These are phyloP conservation scores for Hydraecia micacea DNA, from an alignment of 2,888 invertebrate species.

Conservation along the genomic window DNA sequence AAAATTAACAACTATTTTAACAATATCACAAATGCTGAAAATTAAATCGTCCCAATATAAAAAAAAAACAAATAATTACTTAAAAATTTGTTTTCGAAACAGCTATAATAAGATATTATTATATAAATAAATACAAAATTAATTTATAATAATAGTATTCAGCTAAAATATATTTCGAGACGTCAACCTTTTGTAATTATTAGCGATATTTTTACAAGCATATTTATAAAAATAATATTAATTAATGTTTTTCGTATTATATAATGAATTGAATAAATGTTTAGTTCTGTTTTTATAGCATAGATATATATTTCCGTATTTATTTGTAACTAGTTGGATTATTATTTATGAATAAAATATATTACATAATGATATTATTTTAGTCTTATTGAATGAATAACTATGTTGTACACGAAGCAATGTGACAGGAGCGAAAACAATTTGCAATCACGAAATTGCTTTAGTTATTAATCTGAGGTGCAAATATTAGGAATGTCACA, in stretches of 20 bases:
- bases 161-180: conserved; percentile 1
- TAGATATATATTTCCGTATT: conserved; percentile 57
- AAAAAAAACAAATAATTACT: neutral
- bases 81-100: neutral
- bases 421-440: conserved; percentile 8
- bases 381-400: conserved; percentile 35
- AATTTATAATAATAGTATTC: neutral
- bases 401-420: neutral
- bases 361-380: conserved; percentile 22
- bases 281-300: conserved; percentile 47
- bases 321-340: conserved; percentile 42
- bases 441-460: conserved; percentile 2
- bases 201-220: conserved; percentile 10
- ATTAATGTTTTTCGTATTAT: conserved; percentile 17
- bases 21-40: conserved; percentile 57
- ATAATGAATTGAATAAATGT: conserved; percentile 35
- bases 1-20: conserved; percentile 45
- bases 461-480: too few species aligned
- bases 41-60: neutral
- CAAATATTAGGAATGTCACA: conserved; percentile 12
- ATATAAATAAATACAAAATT: conserved; percentile 1
- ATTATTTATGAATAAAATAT: conserved; percentile 50
- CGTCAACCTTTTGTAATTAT: neutral
- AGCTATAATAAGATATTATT: neutral
- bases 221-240: neutral